Evolutionary conservation across 2,888 invertebrate species (phyloP).

Genomic region (Eupithecia tripunctaria): DNA sequence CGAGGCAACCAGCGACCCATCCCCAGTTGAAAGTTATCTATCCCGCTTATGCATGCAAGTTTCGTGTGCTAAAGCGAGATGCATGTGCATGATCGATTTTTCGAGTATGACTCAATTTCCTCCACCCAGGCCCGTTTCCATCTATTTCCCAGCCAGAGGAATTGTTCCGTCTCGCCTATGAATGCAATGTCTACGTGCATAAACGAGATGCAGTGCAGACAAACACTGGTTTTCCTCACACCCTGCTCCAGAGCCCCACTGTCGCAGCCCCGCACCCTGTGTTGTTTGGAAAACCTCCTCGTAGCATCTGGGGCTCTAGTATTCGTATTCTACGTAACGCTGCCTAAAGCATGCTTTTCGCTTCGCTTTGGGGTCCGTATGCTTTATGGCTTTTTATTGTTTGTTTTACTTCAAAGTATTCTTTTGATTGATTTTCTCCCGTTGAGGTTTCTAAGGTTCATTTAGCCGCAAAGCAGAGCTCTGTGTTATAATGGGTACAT

Average conservation of each 20-base stretch:
- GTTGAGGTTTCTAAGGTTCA: too few relatives aligned
- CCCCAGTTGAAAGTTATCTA: neutral
- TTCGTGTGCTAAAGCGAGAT: neutral
- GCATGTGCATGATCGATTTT: conserved; percentile 6
- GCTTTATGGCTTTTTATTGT: too few relatives aligned
- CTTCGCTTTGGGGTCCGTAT: neutral
- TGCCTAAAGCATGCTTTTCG: conserved; percentile 12
- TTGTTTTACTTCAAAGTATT: too few relatives aligned
- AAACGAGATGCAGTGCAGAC: conserved; percentile 3
- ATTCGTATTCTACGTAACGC: conserved; percentile 18
- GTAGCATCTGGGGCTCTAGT: conserved; percentile 19
- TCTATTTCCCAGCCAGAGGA: neutral
- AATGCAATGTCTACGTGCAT: neutral
- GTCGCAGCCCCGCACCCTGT: neutral
- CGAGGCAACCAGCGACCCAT: neutral
- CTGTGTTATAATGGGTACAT: too few relatives aligned
- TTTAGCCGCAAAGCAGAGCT: too few relatives aligned
- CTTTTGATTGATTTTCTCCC: too few relatives aligned
- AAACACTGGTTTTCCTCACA: neutral
- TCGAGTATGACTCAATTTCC: neutral
- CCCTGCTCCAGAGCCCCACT: neutral
- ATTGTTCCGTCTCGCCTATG: neutral
- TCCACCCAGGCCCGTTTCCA: neutral
- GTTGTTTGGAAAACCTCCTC: neutral
- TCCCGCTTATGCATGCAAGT: neutral